These are phyloP conservation scores for Xenotilapia caudafasciata DNA, from an alignment of 2,113 vertebrate species.

Conservation along the genomic window DNA sequence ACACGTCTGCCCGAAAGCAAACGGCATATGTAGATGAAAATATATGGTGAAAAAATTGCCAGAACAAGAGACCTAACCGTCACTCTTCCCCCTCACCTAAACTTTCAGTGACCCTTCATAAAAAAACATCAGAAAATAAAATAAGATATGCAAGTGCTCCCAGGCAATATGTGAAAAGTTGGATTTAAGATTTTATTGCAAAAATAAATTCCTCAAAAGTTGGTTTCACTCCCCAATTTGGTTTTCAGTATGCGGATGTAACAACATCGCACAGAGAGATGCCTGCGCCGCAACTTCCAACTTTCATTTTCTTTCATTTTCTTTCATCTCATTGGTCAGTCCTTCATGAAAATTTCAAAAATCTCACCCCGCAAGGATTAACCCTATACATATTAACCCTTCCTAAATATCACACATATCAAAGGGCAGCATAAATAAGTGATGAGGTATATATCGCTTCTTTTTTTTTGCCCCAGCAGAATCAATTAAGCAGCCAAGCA, in stretches of 20 bases:
- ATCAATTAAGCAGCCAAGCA: constrained; percentile 67
- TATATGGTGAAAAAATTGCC: neutral
- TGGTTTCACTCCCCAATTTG: neutral
- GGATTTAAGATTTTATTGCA: constrained; percentile 10
- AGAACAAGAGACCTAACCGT: neutral
- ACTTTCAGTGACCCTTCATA: neutral
- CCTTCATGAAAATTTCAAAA: constrained; percentile 72
- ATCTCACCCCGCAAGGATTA: constrained; percentile 60
- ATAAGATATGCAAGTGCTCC: neutral
- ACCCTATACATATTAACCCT: constrained; percentile 76
- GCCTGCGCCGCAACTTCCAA: constrained; percentile 22
- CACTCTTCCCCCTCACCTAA: neutral
- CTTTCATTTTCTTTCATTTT: constrained; percentile 44
- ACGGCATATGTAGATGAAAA: constrained; percentile 12
- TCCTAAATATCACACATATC: constrained; percentile 77
- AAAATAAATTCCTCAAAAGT: constrained; percentile 32
- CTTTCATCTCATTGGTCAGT: constrained; percentile 59
- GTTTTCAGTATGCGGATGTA: neutral
- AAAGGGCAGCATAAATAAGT: constrained; percentile 75
- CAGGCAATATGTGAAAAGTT: constrained; percentile 21
- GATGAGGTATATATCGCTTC: constrained; percentile 66
- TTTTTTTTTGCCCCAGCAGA: constrained; percentile 64
- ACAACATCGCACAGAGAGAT: neutral
- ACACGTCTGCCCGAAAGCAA: constrained; percentile 14
- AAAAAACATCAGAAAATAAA: neutral